These are phyloP conservation scores for Napeogenes sylphis DNA, from an alignment of 2,888 invertebrate genomes.

Conservation along the genomic window DNA sequence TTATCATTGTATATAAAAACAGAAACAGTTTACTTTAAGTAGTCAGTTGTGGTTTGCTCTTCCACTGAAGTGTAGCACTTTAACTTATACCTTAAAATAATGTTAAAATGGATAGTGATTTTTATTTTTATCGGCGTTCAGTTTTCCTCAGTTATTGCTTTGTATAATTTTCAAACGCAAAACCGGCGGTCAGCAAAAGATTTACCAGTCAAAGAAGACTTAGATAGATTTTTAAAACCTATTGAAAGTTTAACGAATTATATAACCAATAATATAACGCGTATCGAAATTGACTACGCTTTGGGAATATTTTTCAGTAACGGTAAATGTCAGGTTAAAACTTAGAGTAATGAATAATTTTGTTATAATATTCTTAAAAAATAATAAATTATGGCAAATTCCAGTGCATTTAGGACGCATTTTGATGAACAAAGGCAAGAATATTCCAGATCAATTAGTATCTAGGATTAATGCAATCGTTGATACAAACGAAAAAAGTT, in stretches of 20 bases:
- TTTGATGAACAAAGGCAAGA: constrained; percentile 14
- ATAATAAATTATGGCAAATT: too few species aligned
- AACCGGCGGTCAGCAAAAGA: neutral
- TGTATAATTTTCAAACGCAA: neutral
- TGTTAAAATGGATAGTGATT: neutral
- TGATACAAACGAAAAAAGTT: too few species aligned
- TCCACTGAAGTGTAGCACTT: constrained; percentile 5
- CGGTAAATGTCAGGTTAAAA: constrained; percentile 40
- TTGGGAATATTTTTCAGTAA: constrained; percentile 53
- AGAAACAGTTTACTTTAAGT: constrained; percentile 13
- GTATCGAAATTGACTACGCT: constrained; percentile 45
- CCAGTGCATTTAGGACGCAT: constrained; percentile 10
- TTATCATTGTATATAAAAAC: constrained; percentile 19
- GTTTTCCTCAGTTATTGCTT: constrained; percentile 8
- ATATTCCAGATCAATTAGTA: too few species aligned
- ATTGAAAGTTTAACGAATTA: constrained; percentile 42
- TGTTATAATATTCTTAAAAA: too few species aligned
- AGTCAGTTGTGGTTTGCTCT: constrained; percentile 18
- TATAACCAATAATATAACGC: constrained; percentile 34
- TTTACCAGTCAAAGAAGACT: constrained; percentile 40
- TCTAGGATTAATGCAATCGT: too few species aligned
- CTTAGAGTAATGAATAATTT: neutral
- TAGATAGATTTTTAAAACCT: constrained; percentile 39
- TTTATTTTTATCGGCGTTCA: neutral
- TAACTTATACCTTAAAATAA: neutral